phyloP scores from a whole-genome alignment of 2,888 invertebrate species.

The Paralinhomoeus sp. region DNA sequence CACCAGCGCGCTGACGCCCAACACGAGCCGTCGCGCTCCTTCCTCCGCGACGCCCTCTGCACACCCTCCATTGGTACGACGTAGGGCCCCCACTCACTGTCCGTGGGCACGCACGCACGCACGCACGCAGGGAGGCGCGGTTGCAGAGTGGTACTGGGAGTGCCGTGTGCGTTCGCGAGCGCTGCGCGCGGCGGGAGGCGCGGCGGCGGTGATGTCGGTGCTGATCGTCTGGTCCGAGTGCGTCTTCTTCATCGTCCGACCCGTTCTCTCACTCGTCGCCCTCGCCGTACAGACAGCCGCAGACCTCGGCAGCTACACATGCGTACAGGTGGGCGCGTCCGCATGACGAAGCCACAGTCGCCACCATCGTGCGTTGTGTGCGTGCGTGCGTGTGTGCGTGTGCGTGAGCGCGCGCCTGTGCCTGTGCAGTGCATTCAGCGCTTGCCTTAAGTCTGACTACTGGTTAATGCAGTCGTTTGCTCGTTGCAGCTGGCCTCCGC shows the following conservation, averaged over 20 bases:
- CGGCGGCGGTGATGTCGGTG: slow-evolving; percentile 51
- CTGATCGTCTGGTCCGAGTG: slow-evolving; percentile 98
- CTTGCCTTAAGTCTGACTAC: no score
- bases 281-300: slow-evolving; percentile 61
- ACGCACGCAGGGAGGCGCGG: no score
- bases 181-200: slow-evolving; percentile 39
- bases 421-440: no score
- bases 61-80: neutral
- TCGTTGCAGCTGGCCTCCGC: no score
- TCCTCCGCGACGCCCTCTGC: neutral
- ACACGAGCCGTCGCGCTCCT: neutral
- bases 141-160: slow-evolving; percentile 85
- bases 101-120: no score
- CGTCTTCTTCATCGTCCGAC: slow-evolving; percentile 76
- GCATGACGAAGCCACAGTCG: no score
- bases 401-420: no score
- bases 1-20: neutral
- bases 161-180: slow-evolving; percentile 55
- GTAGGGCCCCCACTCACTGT: neutral
- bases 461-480: no score
- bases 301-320: slow-evolving; percentile 61
- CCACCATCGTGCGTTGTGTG: no score
- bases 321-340: slow-evolving; percentile 69
- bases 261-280: slow-evolving; percentile 88
- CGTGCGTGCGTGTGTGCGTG: no score